Percentiles rank a stretch among this genome's conserved stretches.
phyloP scores from a whole-genome alignment of 37 sponge, comb jelly and placozoan genomes.

The Theonella swinhoei region DNA sequence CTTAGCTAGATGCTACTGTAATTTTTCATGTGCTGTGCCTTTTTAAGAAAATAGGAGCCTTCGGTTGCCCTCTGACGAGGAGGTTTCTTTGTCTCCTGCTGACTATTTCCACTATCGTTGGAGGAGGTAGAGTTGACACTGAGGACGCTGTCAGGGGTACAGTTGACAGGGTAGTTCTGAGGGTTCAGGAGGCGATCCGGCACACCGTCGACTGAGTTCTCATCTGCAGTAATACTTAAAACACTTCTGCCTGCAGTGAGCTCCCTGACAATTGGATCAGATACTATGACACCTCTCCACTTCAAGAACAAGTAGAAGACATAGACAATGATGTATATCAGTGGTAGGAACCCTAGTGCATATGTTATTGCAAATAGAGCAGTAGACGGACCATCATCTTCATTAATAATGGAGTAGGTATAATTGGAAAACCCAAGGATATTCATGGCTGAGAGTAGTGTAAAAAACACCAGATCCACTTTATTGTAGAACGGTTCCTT shows the following conservation, averaged over 20 bases:
- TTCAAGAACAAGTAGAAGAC: neutral
- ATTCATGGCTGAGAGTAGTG: conserved; percentile 13
- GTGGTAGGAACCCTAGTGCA: conserved; percentile 34
- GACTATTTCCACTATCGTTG: neutral
- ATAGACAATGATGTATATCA: conserved; percentile 31
- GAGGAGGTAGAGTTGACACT: neutral
- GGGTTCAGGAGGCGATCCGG: conserved; percentile 41
- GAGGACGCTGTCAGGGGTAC: neutral
- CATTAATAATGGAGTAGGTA: neutral
- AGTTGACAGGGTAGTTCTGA: conserved; percentile 2
- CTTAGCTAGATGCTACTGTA: neutral
- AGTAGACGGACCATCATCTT: neutral
- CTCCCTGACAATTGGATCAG: neutral
- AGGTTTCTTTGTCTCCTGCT: neutral
- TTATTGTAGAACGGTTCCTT: conserved; percentile 45
- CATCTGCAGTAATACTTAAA: neutral
- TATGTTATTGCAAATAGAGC: conserved; percentile 24
- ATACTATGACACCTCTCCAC: neutral
- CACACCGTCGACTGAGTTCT: neutral
- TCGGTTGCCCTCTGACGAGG: neutral
- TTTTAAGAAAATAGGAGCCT: neutral
- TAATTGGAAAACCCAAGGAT: conserved; percentile 11
- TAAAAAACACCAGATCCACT: conserved; percentile 27
- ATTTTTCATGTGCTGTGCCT: neutral
- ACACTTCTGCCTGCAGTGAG: neutral